phyloP scores from a whole-genome alignment of 1,140 invertebrate genomes.

The Microplitis mediator region DNA sequence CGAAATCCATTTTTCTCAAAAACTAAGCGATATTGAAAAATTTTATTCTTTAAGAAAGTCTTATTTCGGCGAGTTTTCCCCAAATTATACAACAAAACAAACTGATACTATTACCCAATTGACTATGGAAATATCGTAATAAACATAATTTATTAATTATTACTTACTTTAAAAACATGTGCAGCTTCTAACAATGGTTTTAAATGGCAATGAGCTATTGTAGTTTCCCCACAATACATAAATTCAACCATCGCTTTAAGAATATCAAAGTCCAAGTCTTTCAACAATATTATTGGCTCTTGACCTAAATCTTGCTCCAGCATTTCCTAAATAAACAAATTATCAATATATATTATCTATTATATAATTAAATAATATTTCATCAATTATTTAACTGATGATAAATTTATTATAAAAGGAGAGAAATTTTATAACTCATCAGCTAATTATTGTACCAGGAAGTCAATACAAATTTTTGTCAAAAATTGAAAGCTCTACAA shows the following conservation, averaged over 20 bases:
- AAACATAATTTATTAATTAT: slow-evolving; percentile 16
- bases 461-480: no score
- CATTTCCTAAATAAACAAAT: slow-evolving; percentile 56
- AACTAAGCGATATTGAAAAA: no score
- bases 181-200: slow-evolving; percentile 62
- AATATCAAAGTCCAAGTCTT: slow-evolving; percentile 65
- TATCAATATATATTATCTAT: not conserved
- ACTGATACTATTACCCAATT: no score
- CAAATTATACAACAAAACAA: no score
- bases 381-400: not conserved
- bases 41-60: no score
- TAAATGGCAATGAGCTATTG: slow-evolving; percentile 62
- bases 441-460: no score
- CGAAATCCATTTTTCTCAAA: no score
- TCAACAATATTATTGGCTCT: slow-evolving; percentile 65
- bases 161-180: slow-evolving; percentile 63
- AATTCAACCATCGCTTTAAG: slow-evolving; percentile 66
- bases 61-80: no score
- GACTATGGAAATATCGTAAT: not conserved
- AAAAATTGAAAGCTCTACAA: no score
- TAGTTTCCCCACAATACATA: slow-evolving; percentile 68
- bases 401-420: no score
- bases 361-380: not conserved
- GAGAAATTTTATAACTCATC: no score
- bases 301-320: slow-evolving; percentile 64